Conservation (phyloP, 2,113 vertebrate genomes). For the Danionella cerebrum region DNA sequence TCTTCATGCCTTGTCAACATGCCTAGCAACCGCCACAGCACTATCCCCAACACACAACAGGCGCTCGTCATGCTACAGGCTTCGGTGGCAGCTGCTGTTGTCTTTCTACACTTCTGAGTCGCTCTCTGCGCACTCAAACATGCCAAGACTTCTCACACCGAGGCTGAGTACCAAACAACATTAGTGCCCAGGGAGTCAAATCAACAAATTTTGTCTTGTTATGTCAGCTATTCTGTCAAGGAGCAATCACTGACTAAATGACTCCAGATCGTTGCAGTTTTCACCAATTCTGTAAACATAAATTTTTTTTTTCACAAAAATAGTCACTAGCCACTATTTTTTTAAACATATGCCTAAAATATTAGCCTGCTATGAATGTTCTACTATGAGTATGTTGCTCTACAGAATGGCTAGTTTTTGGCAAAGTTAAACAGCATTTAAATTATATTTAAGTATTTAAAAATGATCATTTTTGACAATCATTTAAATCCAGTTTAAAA, state of each 20-base stretch:
- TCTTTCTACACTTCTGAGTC: not conserved
- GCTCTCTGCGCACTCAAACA: not conserved
- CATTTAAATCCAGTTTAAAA: no score
- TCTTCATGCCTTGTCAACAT: constrained; percentile 11
- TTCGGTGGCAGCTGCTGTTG: constrained; percentile 12
- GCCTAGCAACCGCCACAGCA: constrained; percentile 13
- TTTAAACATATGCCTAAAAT: no score
- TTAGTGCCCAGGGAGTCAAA: not conserved
- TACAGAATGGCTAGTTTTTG: no score
- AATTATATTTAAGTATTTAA: no score
- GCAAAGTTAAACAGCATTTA: no score
- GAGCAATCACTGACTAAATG: not conserved
- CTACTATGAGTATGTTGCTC: no score
- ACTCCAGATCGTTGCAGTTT: not conserved
- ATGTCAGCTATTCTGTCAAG: not conserved
- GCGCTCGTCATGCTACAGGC: not conserved
- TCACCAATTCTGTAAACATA: no score
- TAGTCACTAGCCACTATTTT: no score
- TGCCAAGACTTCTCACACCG: not conserved
- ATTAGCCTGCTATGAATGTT: no score
- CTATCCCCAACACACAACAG: constrained; percentile 4
- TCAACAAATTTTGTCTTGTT: not conserved
- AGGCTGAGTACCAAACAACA: not conserved
- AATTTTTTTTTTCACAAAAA: no score
- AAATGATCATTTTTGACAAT: no score